These are phyloP conservation scores for Chymomyza fuscimana DNA, from an alignment of 2,888 invertebrate species.

Conservation along the genomic window DNA sequence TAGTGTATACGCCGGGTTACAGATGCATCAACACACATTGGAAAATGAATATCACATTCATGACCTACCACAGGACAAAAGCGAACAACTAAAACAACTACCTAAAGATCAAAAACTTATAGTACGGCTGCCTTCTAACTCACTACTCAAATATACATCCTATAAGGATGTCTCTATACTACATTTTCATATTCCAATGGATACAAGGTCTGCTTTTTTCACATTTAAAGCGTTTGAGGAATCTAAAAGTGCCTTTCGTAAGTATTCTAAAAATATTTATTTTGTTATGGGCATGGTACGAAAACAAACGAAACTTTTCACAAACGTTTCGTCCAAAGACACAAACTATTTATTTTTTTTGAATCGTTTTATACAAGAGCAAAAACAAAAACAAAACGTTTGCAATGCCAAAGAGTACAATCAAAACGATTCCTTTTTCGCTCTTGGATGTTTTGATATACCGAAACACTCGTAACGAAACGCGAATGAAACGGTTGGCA, in stretches of 20 bases:
- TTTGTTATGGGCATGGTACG: too few species aligned
- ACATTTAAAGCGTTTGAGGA: conserved; percentile 79
- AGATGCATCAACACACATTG: conserved; percentile 58
- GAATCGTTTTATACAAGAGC: too few species aligned
- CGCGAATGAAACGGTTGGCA: too few species aligned
- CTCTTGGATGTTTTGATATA: too few species aligned
- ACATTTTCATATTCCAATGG: conserved; percentile 82
- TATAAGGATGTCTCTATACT: conserved; percentile 83
- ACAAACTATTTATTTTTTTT: too few species aligned
- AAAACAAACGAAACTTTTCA: too few species aligned
- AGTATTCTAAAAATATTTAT: conserved; percentile 52
- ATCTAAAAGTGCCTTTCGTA: conserved; percentile 79
- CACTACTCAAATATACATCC: conserved; percentile 81
- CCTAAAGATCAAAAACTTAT: conserved; percentile 75
- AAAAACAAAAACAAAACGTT: too few species aligned
- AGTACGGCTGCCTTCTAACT: conserved; percentile 80
- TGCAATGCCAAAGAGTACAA: too few species aligned
- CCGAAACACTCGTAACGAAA: too few species aligned
- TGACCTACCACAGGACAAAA: conserved; percentile 59
- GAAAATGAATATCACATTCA: conserved; percentile 52
- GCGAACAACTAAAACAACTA: conserved; percentile 63
- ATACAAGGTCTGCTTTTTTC: conserved; percentile 80
- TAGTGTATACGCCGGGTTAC: conserved; percentile 50
- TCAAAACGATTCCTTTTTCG: too few species aligned
- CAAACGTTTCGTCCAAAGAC: too few species aligned